Evolutionary conservation across 2,797 vertebrate species (phyloP), one percentile per base, ranked within the genome.

Genomic region (Lagorchestes hirsutus): DNA sequence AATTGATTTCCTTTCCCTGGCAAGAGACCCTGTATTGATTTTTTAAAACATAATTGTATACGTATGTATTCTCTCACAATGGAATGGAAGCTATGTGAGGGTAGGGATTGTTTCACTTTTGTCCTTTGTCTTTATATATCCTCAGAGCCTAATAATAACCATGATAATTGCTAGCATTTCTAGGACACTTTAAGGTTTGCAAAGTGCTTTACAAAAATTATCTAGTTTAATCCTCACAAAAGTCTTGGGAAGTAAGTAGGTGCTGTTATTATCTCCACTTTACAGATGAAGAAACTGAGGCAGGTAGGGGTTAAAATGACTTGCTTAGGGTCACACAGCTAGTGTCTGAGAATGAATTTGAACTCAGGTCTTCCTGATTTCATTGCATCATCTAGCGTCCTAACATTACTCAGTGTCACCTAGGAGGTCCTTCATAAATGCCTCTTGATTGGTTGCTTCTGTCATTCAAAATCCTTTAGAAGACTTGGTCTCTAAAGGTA

Each of bases 11-110:
- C 58, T 57, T 62, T 94, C 56, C 92, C 92, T 67, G 55, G 27
- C 93, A 95, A 58, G 6, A n/a, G 56, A 94, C 92, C 93, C 67
- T 55, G 54, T 59, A 58, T 87, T 62, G 55, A 90, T 62, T 92
- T 97, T 94, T 94, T 54, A 92, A 93, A 92, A 57, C 94, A 96
- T 94, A 74, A 13, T 91, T 93, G 34, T 94, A 94, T 95, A 92
- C 5, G 10, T 94, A 8, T 95, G 94, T 94, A 50, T 46, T 94
- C 93, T 54, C 46, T 54, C 54, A 92, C 50, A 92, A 40, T 27
- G 50, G 57, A 97, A 96, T 92, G 93, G 92, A 91, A 91, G 29
- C n/a, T 92, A 58, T 74, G 46, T 92, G 22, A 67, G 11, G 90
- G 34, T 29, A 59, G 62, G 59, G 29, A 54, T n/a, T 74, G 31